Conservation (phyloP, 1,140 invertebrate genomes). For the Drosophila asahinai region DNA sequence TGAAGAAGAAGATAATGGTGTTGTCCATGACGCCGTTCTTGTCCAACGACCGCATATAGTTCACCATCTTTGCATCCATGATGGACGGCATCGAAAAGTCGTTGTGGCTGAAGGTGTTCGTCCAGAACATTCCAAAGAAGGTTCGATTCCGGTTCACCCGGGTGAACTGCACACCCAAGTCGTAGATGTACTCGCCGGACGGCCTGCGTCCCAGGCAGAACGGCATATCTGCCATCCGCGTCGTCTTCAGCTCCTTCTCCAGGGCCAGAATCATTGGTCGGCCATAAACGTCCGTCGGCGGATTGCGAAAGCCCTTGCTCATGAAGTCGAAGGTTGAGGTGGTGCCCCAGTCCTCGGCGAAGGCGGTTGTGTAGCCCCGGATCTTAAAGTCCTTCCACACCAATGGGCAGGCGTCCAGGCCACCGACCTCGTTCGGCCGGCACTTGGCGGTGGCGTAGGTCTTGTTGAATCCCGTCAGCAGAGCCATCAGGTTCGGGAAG, state of each 20-base stretch:
- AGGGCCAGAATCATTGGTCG: constrained; percentile 90
- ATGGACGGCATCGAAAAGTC: constrained; percentile 89
- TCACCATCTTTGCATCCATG: constrained; percentile 88
- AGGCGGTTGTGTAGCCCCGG: constrained; percentile 90
- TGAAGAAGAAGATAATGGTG: constrained; percentile 92
- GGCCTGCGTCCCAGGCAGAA: constrained; percentile 88
- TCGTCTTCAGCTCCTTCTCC: constrained; percentile 85
- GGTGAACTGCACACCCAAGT: constrained; percentile 87
- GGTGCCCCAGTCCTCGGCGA: constrained; percentile 90
- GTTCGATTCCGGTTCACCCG: constrained; percentile 77
- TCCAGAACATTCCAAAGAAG: constrained; percentile 93
- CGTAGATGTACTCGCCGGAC: constrained; percentile 87
- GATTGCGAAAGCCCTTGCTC: constrained; percentile 90
- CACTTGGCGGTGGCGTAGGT: constrained; percentile 85
- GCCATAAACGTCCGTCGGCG: constrained; percentile 93
- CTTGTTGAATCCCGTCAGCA: constrained; percentile 89
- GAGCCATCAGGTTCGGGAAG: constrained; percentile 92
- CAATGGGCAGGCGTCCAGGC: constrained; percentile 88
- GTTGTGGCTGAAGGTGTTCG: constrained; percentile 91
- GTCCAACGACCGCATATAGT: constrained; percentile 87
- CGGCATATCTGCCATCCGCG: constrained; percentile 54
- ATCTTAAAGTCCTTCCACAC: constrained; percentile 92
- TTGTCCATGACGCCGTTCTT: constrained; percentile 87
- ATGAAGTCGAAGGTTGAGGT: constrained; percentile 93
- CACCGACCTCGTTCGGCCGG: constrained; percentile 85